These are phyloP conservation scores for Dusona sp. DNA, from an alignment of 2,888 invertebrate species.

Conservation along the genomic window DNA sequence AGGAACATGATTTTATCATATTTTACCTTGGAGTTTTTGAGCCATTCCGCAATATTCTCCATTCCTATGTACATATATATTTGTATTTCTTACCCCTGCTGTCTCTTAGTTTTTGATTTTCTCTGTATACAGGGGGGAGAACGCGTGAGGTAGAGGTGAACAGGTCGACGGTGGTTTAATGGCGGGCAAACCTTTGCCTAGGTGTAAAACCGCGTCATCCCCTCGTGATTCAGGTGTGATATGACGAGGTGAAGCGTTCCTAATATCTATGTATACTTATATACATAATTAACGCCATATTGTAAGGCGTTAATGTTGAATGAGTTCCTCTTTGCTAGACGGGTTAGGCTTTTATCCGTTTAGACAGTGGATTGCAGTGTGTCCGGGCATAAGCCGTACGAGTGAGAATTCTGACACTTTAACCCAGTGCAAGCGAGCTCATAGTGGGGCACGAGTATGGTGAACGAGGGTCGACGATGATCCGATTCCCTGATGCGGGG, in stretches of 20 bases:
- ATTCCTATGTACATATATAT: slow-evolving; percentile 3
- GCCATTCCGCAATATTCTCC: slow-evolving; percentile 39
- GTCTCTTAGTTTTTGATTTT: slow-evolving; percentile 3
- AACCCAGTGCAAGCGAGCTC: slow-evolving; percentile 38
- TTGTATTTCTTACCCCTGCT: background rate
- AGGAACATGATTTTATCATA: slow-evolving; percentile 71
- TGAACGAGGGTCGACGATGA: background rate
- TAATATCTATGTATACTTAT: background rate
- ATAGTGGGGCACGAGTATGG: background rate
- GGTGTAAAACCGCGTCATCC: slow-evolving; percentile 51
- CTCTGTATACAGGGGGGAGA: background rate
- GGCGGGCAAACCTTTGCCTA: slow-evolving; percentile 51
- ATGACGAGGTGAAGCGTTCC: slow-evolving; percentile 27
- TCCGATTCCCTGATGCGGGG: slow-evolving; percentile 28
- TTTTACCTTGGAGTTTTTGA: slow-evolving; percentile 54
- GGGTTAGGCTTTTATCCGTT: slow-evolving; percentile 45
- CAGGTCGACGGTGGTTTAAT: slow-evolving; percentile 60
- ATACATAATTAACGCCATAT: too few relatives aligned
- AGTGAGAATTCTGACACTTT: slow-evolving; percentile 57
- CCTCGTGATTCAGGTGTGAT: slow-evolving; percentile 46
- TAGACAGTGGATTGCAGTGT: slow-evolving; percentile 56
- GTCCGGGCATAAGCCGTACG: slow-evolving; percentile 46
- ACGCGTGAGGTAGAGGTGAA: slow-evolving; percentile 47
- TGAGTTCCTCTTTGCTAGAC: slow-evolving; percentile 9
- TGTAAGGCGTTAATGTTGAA: background rate